Conservation (phyloP, 2,797 vertebrate genomes). For the Ctenopoma multispine region DNA sequence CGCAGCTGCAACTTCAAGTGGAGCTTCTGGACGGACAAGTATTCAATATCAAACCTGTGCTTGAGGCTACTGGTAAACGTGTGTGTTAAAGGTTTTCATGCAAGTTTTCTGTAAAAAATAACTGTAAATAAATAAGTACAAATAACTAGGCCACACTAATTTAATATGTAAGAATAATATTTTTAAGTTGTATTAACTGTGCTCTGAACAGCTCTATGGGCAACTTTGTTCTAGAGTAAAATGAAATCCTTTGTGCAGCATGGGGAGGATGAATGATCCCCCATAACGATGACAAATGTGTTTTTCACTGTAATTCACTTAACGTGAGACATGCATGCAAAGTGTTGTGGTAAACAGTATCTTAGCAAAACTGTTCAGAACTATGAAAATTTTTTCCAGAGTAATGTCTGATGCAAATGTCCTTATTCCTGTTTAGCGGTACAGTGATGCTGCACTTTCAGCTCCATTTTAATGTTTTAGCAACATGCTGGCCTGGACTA, state of each 20-base stretch:
- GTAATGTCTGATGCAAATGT: slow-evolving; percentile 2
- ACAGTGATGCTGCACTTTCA: neutral
- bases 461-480: neutral
- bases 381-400: slow-evolving; percentile 24
- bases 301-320: slow-evolving; percentile 19
- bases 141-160: neutral
- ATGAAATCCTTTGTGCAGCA: neutral
- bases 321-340: slow-evolving; percentile 42
- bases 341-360: neutral
- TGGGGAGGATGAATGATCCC: neutral
- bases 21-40: slow-evolving; percentile 13
- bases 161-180: slow-evolving; percentile 1
- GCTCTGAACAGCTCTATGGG: neutral
- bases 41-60: slow-evolving; percentile 3
- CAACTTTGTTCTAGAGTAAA: slow-evolving; percentile 21
- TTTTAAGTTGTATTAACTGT: neutral
- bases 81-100: slow-evolving; percentile 5
- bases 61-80: slow-evolving; percentile 1
- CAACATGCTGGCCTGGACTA: neutral
- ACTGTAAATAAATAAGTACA: no score
- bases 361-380: slow-evolving; percentile 10
- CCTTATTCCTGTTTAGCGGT: neutral
- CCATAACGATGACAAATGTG: slow-evolving; percentile 31
- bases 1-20: slow-evolving; percentile 6
- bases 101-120: neutral